Evolutionary conservation across 2,888 invertebrate species (phyloP).

Genomic region (Apamea sordens): DNA sequence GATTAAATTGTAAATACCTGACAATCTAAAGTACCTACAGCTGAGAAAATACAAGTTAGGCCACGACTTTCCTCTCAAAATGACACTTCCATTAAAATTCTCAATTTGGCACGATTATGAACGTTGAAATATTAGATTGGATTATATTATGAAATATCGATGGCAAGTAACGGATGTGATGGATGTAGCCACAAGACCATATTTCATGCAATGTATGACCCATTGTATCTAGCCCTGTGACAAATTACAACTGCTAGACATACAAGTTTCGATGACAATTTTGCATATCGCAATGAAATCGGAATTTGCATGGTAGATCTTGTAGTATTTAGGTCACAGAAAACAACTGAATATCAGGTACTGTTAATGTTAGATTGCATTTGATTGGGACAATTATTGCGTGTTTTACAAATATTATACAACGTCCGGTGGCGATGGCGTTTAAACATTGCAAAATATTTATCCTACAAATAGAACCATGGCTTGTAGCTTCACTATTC

Average conservation of each 20-base stretch:
- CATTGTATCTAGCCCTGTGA: conserved; percentile 81
- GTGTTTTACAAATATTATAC: conserved; percentile 37
- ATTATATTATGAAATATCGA: conserved; percentile 65
- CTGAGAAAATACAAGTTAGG: conserved; percentile 23
- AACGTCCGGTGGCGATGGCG: conserved; percentile 13
- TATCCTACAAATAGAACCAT: conserved; percentile 5
- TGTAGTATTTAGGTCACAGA: conserved; percentile 58
- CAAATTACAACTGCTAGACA: conserved; percentile 77
- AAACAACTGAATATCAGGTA: conserved; percentile 55
- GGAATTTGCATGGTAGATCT: conserved; percentile 67
- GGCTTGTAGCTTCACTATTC: conserved; percentile 11
- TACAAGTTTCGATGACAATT: conserved; percentile 71
- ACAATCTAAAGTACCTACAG: conserved; percentile 2
- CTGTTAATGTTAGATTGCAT: conserved; percentile 29
- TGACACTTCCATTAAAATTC: conserved; percentile 52
- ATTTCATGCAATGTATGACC: conserved; percentile 79
- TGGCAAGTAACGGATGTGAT: conserved; percentile 64
- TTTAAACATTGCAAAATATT: conserved; percentile 18
- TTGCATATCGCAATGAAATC: conserved; percentile 67
- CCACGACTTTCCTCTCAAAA: conserved; percentile 26
- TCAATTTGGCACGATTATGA: conserved; percentile 49
- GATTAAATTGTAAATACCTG: neutral
- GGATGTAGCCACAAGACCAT: conserved; percentile 75
- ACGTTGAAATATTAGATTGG: conserved; percentile 62
- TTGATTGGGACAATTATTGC: conserved; percentile 27